phyloP scores from a whole-genome alignment of 2,888 invertebrate species.

The Neoitamus cyanurus region DNA sequence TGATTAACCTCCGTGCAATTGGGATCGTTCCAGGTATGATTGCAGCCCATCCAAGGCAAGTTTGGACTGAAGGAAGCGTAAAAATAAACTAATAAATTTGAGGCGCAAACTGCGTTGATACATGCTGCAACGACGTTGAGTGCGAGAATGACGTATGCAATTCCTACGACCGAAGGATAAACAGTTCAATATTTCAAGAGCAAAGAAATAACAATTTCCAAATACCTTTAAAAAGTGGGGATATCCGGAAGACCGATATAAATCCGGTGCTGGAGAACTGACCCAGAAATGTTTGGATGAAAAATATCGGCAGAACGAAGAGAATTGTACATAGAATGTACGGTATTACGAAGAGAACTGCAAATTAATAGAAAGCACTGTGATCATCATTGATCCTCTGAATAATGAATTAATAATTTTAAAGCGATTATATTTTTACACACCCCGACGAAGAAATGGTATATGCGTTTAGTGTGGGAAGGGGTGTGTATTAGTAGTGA shows the following conservation, averaged over 20 bases:
- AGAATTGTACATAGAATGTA: slow-evolving; percentile 74
- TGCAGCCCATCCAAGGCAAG: slow-evolving; percentile 84
- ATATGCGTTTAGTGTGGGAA: too few relatives aligned
- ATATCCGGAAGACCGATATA: slow-evolving; percentile 81
- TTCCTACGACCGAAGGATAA: slow-evolving; percentile 71
- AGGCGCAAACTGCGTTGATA: slow-evolving; percentile 86
- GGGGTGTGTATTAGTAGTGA: too few relatives aligned
- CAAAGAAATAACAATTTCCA: background rate
- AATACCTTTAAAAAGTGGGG: slow-evolving; percentile 91
- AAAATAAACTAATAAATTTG: slow-evolving; percentile 86
- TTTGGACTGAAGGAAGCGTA: slow-evolving; percentile 74
- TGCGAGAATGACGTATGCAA: slow-evolving; percentile 84
- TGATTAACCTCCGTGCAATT: slow-evolving; percentile 68
- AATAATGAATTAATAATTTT: too few relatives aligned
- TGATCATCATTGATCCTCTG: too few relatives aligned
- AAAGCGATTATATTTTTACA: too few relatives aligned
- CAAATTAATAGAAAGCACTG: too few relatives aligned
- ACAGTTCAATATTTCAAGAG: background rate
- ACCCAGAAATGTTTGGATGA: slow-evolving; percentile 88
- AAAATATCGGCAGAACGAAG: slow-evolving; percentile 87
- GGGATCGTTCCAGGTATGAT: slow-evolving; percentile 83
- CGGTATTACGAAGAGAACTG: slow-evolving; percentile 57
- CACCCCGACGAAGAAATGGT: too few relatives aligned
- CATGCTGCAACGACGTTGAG: slow-evolving; percentile 83
- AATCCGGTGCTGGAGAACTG: slow-evolving; percentile 87